These are phyloP conservation scores for Xiphorhynchus erythropygius DNA, from an alignment of 2,797 vertebrate genomes.

Conservation along the genomic window DNA sequence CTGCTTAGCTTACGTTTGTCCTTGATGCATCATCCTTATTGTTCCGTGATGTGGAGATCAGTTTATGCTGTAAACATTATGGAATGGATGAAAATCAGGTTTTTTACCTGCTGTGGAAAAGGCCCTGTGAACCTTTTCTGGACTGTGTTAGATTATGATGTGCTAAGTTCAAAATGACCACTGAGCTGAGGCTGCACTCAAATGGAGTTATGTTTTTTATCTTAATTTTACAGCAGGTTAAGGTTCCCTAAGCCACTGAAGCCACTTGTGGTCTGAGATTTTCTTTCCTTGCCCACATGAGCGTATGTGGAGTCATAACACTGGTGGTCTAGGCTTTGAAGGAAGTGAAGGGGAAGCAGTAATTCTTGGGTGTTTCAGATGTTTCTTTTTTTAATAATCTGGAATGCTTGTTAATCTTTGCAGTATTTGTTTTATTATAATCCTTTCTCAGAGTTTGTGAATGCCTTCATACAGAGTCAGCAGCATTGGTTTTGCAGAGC, in stretches of 20 bases:
- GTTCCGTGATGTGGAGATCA: background rate
- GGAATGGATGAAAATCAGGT: background rate
- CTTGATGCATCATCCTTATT: background rate
- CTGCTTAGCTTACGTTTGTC: background rate
- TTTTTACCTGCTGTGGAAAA: background rate
- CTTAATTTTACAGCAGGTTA: background rate
- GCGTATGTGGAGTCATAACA: rapidly evolving
- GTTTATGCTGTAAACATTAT: background rate
- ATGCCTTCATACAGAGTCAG: background rate
- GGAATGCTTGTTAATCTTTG: background rate
- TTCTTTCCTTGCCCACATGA: background rate
- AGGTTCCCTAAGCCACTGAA: background rate
- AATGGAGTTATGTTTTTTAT: background rate
- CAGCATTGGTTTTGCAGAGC: background rate
- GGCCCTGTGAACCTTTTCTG: background rate
- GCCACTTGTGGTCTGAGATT: background rate
- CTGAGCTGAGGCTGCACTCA: background rate
- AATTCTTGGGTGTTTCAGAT: background rate
- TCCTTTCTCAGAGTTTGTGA: background rate
- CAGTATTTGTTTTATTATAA: background rate
- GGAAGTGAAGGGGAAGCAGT: background rate
- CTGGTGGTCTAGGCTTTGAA: background rate
- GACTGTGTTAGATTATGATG: background rate
- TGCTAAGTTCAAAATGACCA: background rate
- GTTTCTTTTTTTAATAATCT: background rate